Conservation (phyloP, 1,140 invertebrate species). For the Dufourea novaeangliae region DNA sequence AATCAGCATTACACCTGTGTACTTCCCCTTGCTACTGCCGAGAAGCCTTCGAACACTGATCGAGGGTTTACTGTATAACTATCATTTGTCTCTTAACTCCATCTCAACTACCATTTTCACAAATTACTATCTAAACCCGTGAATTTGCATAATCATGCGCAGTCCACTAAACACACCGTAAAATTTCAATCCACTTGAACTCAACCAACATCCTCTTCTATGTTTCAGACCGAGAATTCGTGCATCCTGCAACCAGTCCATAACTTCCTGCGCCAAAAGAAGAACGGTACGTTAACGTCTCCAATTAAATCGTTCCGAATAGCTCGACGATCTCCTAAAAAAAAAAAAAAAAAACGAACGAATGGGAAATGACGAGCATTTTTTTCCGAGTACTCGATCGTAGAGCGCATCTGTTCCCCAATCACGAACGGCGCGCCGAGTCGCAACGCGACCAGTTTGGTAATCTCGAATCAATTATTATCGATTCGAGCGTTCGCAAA, state of each 20-base stretch:
- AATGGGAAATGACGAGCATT: neutral
- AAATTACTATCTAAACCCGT: no score
- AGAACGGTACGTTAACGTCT: neutral
- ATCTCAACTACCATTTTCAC: no score
- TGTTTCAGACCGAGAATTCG: neutral
- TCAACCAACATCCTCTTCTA: neutral
- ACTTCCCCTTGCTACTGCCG: no score
- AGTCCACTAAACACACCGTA: no score
- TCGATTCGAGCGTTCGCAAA: slow-evolving; percentile 33
- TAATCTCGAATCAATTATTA: slow-evolving; percentile 52
- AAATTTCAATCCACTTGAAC: no score
- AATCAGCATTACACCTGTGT: no score
- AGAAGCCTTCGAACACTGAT: no score
- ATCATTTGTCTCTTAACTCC: no score
- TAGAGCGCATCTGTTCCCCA: slow-evolving; percentile 19
- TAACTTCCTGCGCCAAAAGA: neutral
- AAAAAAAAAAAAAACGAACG: no score
- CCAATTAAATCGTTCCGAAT: neutral
- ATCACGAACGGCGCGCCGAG: slow-evolving; percentile 11
- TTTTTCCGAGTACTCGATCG: neutral
- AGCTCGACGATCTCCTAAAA: neutral
- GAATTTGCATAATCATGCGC: no score
- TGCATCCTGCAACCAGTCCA: neutral
- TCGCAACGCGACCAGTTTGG: slow-evolving; percentile 10
- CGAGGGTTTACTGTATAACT: no score